These are phyloP conservation scores for Phylloscopus collybita DNA, from an alignment of 2,797 vertebrate species.

Conservation along the genomic window DNA sequence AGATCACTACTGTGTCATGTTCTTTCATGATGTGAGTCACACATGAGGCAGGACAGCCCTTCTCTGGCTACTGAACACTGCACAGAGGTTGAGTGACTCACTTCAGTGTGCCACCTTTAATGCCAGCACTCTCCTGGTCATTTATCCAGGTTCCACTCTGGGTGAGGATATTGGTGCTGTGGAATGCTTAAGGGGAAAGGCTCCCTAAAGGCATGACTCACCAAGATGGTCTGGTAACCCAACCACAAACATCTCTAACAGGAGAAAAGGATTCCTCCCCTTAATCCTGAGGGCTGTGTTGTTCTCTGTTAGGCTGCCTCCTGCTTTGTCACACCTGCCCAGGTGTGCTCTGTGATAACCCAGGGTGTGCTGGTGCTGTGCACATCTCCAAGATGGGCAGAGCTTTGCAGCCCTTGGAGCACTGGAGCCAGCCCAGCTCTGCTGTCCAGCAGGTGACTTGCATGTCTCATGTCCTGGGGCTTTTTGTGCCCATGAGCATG, in stretches of 20 bases:
- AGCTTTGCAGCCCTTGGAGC: background rate
- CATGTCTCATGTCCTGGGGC: background rate
- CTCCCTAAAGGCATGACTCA: background rate
- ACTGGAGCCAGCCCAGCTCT: background rate
- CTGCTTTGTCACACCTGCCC: background rate
- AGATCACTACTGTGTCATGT: background rate
- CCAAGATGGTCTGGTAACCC: background rate
- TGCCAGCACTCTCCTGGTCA: background rate
- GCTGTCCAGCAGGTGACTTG: background rate
- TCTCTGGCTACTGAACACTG: background rate
- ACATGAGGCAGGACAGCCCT: background rate
- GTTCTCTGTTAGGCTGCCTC: background rate
- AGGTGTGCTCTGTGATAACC: background rate
- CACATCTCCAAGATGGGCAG: background rate
- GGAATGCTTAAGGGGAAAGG: background rate
- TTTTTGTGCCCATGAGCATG: background rate
- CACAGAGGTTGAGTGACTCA: background rate
- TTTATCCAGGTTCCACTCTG: background rate
- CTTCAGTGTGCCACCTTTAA: background rate
- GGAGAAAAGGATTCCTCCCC: background rate
- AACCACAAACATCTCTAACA: background rate
- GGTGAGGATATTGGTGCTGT: background rate
- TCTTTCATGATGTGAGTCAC: conserved; percentile 16
- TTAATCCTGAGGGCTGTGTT: background rate
- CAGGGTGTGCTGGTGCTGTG: background rate